Conservation (phyloP, 2,888 invertebrate species). For the Patella caerulea region DNA sequence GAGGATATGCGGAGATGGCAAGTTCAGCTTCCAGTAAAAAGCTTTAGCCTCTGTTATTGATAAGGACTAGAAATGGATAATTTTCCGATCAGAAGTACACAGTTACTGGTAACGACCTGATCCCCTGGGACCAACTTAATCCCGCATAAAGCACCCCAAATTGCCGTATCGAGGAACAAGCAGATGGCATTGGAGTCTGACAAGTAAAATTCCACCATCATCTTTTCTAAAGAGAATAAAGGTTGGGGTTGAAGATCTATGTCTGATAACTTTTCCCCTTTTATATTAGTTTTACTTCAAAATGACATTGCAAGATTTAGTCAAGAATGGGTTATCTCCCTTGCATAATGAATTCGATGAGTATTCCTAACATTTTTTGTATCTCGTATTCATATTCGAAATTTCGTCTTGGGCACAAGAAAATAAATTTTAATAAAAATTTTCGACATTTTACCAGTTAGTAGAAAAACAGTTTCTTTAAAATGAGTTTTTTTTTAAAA, state of each 20-base stretch:
- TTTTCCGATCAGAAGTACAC: slow-evolving; percentile 34
- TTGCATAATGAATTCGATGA: no score
- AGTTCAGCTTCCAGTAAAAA: slow-evolving; percentile 21
- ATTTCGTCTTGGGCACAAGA: no score
- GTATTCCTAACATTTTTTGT: no score
- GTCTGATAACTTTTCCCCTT: background rate
- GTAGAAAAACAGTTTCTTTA: no score
- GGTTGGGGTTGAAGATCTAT: slow-evolving; percentile 2
- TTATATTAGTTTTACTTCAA: no score
- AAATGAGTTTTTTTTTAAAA: no score
- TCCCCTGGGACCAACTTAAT: slow-evolving; percentile 33
- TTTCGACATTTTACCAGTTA: no score
- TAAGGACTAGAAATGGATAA: slow-evolving; percentile 35
- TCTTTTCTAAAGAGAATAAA: background rate
- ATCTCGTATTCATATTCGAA: no score
- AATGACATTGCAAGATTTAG: no score
- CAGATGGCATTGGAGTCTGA: slow-evolving; percentile 31
- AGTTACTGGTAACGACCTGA: slow-evolving; percentile 29
- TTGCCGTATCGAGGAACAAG: slow-evolving; percentile 30
- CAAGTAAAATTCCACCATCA: slow-evolving; percentile 35
- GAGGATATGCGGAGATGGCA: slow-evolving; percentile 31
- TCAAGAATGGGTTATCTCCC: no score
- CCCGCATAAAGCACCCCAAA: slow-evolving; percentile 33
- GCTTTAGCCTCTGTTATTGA: slow-evolving; percentile 31
- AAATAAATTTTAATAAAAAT: no score